Conservation (phyloP, 2,113 vertebrate species). For the Heterochromis multidens region DNA sequence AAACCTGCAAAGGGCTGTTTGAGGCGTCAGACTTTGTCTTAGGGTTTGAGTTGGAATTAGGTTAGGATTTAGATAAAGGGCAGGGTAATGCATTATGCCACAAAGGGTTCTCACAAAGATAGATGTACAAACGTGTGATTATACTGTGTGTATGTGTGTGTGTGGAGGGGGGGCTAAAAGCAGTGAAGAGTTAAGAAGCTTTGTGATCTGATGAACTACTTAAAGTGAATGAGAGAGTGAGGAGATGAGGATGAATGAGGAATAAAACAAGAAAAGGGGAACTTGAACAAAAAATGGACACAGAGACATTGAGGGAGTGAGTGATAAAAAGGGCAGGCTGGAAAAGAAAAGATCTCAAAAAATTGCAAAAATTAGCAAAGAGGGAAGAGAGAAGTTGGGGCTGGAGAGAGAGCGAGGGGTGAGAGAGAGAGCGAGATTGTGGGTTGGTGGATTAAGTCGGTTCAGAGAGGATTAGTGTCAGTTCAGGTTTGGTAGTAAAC, state of each 20-base stretch:
- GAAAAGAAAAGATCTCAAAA: neutral
- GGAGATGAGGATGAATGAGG: neutral
- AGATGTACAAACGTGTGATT: neutral
- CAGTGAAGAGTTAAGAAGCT: constrained; percentile 70
- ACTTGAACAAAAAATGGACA: neutral
- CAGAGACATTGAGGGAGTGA: neutral
- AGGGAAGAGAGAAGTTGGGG: neutral
- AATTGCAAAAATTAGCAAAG: neutral
- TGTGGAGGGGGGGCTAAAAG: constrained; percentile 30
- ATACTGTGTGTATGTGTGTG: constrained; percentile 9
- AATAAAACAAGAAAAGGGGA: neutral
- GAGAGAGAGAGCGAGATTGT: neutral
- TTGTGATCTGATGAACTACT: constrained; percentile 56
- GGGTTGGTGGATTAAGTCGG: constrained; percentile 59
- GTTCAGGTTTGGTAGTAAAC: constrained; percentile 56
- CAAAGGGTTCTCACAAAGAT: neutral
- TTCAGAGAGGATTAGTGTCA: constrained; percentile 67
- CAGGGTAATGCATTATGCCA: neutral
- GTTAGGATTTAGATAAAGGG: neutral
- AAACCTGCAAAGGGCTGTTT: neutral
- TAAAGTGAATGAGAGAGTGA: constrained; percentile 5
- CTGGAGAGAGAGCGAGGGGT: neutral
- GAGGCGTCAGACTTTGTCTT: neutral
- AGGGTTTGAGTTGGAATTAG: neutral
- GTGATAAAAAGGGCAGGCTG: neutral